Base-by-base conservation (phyloP, 2,888 invertebrate genomes). In the Hartigia nigra region DNA sequence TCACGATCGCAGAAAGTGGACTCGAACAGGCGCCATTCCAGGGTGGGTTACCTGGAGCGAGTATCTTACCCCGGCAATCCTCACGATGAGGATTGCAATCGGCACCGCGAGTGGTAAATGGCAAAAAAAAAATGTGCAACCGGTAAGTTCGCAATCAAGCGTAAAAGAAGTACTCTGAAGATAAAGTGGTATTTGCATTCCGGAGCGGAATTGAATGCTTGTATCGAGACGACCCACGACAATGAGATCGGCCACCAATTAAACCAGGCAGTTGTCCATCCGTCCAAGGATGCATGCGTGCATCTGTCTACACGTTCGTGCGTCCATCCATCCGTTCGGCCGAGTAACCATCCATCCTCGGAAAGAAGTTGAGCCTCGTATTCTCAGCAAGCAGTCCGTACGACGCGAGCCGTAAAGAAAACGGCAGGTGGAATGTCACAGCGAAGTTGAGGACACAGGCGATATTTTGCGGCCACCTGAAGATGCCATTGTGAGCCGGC, bases 371-470 rank as follows among this genome's bases (percentile, higher is more conserved):
- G 23, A 9, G 55, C 9, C 55, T 55, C 23, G 55, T 23, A 23
- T 55, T 55, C 55, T 55, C 55, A 23, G 55, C 9, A 2, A 37
- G 37, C 4, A 0, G 37, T 5, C 55, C 23, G 55, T 1, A 55
- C 55, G 55, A 23, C 55, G 55, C 9, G 55, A 55, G 55, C 14
- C 34, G 72, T 32, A 34, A 72, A 72, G 72, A 72, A 72, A 72
- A 72, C 72, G 72, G 81, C 82, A 81, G 80, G 83, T 81, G 84
- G 84, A 85, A 85, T 85, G 72, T 72, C 72, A 34, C 72, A 32
- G 31, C 31, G 72, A 23, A 34, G 72, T 72, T 55, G 23, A 32
- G 72, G 34, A 23, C 72, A 72, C 31, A 31, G 32, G 72, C 72
- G 72, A 72, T 72, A 72, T 72, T 72, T 72, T 72, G 31, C 72